A percentile compares a stretch with the other conserved stretches of the same genome.
Conservation (phyloP, 2,888 invertebrate species). For the Autographa pulchrina region DNA sequence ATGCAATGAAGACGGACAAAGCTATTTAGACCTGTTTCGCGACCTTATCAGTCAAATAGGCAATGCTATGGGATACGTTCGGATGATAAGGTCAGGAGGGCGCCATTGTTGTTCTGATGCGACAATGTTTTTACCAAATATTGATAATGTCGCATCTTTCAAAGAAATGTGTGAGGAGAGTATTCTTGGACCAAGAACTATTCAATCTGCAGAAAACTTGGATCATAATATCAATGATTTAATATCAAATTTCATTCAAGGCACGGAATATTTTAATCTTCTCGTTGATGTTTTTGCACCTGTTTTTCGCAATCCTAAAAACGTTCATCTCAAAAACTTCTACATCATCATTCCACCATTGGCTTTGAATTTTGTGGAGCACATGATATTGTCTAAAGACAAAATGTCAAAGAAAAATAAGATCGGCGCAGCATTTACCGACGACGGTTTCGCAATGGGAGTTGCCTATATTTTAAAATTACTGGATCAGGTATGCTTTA, state of each 20-base stretch:
- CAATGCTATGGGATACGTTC: slow-evolving; percentile 98
- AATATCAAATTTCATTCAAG: slow-evolving; percentile 95
- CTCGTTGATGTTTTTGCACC: slow-evolving; percentile 97
- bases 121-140: slow-evolving; percentile 95
- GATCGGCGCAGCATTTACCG: slow-evolving; percentile 96
- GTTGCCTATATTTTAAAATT: slow-evolving; percentile 97
- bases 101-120: slow-evolving; percentile 97
- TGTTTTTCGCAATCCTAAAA: slow-evolving; percentile 95
- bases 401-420: slow-evolving; percentile 97
- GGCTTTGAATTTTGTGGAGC: slow-evolving; percentile 98
- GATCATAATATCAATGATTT: slow-evolving; percentile 94
- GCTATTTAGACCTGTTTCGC: slow-evolving; percentile 97
- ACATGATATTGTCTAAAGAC: slow-evolving; percentile 97
- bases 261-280: slow-evolving; percentile 96
- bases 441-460: slow-evolving; percentile 99
- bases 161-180: slow-evolving; percentile 91
- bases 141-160: slow-evolving; percentile 90
- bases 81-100: slow-evolving; percentile 98
- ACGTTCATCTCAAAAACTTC: slow-evolving; percentile 97
- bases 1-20: slow-evolving; percentile 93
- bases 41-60: slow-evolving; percentile 98
- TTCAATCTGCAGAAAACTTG: slow-evolving; percentile 92
- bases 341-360: slow-evolving; percentile 97
- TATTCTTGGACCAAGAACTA: slow-evolving; percentile 89
- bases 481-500: slow-evolving; percentile 92